A percentile compares a stretch with the other conserved stretches of the same genome.
phyloP scores from a whole-genome alignment of 1,140 invertebrate genomes.

The Macrobrachium rosenbergii region DNA sequence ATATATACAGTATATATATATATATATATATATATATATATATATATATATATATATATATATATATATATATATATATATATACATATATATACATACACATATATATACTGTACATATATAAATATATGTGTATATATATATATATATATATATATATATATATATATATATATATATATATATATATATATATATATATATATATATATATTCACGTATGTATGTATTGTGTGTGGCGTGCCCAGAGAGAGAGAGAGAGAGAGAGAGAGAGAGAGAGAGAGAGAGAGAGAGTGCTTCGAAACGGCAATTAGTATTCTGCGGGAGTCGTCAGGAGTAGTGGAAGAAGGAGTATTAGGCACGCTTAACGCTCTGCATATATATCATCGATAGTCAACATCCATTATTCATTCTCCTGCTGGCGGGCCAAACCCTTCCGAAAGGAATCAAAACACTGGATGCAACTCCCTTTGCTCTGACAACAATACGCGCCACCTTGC shows the following conservation, averaged over 20 bases:
- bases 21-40: conserved; percentile 24
- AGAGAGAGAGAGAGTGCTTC: no score
- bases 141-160: conserved; percentile 4
- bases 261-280: background rate
- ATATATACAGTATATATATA: conserved; percentile 24
- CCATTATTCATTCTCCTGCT: no score
- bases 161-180: conserved; percentile 27
- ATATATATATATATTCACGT: background rate
- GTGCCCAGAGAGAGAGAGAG: background rate
- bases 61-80: conserved; percentile 14
- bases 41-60: conserved; percentile 12
- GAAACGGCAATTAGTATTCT: no score
- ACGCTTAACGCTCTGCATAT: no score
- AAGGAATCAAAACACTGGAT: no score
- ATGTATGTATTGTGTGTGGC: background rate
- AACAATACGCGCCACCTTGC: no score
- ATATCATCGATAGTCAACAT: no score
- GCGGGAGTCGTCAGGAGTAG: no score
- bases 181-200: conserved; percentile 16
- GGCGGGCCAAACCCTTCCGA: no score
- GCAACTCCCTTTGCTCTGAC: no score
- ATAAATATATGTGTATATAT: conserved; percentile 7
- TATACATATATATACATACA: conserved; percentile 6
- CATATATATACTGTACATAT: background rate
- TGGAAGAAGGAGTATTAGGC: no score